Conservation (phyloP, 1,140 invertebrate species). For the Papilio polytes region DNA sequence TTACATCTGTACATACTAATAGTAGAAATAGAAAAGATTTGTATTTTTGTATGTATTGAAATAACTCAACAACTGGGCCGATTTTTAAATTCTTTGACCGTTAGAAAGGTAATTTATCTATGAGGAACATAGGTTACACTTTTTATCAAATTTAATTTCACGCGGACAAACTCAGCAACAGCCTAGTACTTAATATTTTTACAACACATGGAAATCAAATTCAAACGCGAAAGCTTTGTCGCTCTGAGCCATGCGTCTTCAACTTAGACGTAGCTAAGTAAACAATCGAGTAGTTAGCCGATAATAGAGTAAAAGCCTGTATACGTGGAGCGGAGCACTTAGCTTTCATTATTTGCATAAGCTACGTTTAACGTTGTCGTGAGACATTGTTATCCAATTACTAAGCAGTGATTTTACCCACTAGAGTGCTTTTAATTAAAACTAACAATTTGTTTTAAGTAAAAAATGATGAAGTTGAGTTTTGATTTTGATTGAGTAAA, state of each 20-base stretch:
- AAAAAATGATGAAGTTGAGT: too few species aligned
- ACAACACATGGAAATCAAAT: not conserved
- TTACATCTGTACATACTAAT: too few species aligned
- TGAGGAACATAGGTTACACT: too few species aligned
- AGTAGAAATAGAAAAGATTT: too few species aligned
- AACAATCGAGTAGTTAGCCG: constrained; percentile 18
- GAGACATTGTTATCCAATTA: constrained; percentile 33
- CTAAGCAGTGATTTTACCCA: not conserved
- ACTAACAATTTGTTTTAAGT: not conserved
- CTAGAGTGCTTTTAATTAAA: constrained; percentile 7
- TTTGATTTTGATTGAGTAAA: too few species aligned
- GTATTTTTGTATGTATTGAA: too few species aligned
- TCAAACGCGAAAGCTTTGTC: not conserved
- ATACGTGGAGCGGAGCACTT: constrained; percentile 18
- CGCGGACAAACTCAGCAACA: too few species aligned
- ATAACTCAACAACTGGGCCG: too few species aligned
- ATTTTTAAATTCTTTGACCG: too few species aligned
- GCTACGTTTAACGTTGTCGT: constrained; percentile 30
- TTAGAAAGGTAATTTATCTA: too few species aligned
- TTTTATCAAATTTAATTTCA: too few species aligned
- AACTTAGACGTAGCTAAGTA: constrained; percentile 18
- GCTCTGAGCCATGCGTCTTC: not conserved
- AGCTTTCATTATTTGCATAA: constrained; percentile 36
- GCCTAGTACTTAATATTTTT: too few species aligned
- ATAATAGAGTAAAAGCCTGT: constrained; percentile 30